Conservation (phyloP, 2,113 vertebrate species). For the Muscicapa adusta region DNA sequence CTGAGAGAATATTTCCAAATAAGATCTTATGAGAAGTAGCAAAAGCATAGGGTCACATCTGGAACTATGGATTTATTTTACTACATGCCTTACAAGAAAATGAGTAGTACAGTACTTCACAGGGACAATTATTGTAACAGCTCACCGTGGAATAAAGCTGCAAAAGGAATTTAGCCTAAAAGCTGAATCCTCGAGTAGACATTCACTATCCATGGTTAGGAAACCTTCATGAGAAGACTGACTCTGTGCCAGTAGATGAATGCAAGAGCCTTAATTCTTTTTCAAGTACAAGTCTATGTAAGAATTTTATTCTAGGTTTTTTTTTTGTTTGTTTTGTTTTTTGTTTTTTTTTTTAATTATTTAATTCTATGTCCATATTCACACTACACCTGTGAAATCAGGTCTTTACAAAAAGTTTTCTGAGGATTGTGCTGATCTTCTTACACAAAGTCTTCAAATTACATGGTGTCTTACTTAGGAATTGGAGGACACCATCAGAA, state of each 20-base stretch:
- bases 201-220: not conserved
- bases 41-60: not conserved
- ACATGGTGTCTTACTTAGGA: not conserved
- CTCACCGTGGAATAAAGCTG: not conserved
- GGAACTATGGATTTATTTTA: not conserved
- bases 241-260: not conserved
- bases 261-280: not conserved
- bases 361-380: not conserved
- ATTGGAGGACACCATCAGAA: rapidly evolving
- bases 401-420: not conserved
- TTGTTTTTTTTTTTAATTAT: not conserved
- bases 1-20: not conserved
- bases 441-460: not conserved
- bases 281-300: not conserved
- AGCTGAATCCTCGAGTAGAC: not conserved
- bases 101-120: not conserved
- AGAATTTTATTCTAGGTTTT: not conserved
- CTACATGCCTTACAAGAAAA: not conserved
- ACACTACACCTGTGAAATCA: not conserved
- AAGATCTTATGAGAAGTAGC: not conserved
- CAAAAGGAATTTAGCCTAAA: not conserved
- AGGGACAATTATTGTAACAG: not conserved
- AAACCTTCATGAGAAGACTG: not conserved
- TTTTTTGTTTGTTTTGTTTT: not conserved
- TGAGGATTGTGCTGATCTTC: not conserved